Evolutionary conservation across 2,888 invertebrate species (phyloP), one percentile per base, ranked within the genome.

Genomic region (Sminthurides aquaticus): DNA sequence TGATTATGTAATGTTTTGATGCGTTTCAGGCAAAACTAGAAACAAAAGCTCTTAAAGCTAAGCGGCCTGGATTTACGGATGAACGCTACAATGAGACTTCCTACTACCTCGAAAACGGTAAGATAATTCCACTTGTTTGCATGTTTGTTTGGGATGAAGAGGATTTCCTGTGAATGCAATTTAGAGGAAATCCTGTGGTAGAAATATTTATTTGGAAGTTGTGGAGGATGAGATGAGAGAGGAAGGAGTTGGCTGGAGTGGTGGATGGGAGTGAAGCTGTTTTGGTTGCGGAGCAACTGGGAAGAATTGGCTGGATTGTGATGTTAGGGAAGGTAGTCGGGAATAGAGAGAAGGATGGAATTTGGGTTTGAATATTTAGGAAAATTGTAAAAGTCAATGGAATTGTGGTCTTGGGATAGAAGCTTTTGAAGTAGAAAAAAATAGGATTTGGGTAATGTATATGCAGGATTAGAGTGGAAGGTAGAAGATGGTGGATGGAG

Each of bases 41-140:
- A 83, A 91, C 91, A 76, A 92, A 91, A 81, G 91, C 91, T 60
- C 79, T 91, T 75, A 92, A 91, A 81, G 91, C 91, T 66, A 91
- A 91, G 80, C 84, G 92, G 79, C 92, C 91, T 1, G 91, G 91
- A 74, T 91, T 91, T 80, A 91, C 91, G 48, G 91, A 92, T 80
- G 91, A 92, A 79, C 85, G 91, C 75, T 92, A 92, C 83, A 90
- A 91, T 81, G 93, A 93, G 82, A 93, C 94, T 24, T 91, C 92
- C 64, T 95, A 94, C 81, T 94, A 92, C 81, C 89, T 91, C 77
- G 94, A 95, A 83, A 93, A 94, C 84, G 91, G 94, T 92, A 80
- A 86, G 86, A 81, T 73, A 67, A 70, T 52, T 11, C 22, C 22
- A 15, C 5, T n/a, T 52, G 54, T 8, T 5, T 56, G 56, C 27